Conservation (phyloP, 2,888 invertebrate species). For the Agriopis aurantiaria region DNA sequence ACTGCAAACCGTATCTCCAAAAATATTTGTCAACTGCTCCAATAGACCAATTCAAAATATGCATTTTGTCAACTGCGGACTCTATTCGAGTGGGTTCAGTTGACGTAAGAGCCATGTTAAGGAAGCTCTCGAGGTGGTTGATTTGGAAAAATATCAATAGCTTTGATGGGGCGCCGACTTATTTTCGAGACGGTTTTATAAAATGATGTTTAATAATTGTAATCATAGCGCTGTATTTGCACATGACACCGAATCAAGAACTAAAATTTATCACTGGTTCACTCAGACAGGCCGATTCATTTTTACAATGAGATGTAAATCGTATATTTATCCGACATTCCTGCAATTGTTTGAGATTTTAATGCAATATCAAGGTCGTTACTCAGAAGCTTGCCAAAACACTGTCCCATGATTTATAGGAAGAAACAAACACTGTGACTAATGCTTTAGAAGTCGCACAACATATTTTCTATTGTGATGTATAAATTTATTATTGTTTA, state of each 20-base stretch:
- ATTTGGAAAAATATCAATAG: no score
- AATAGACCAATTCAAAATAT: no score
- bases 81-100: no score
- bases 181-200: no score
- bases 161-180: no score
- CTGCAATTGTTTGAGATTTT: conserved; percentile 62
- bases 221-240: conserved; percentile 5
- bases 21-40: no score
- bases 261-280: not conserved
- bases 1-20: no score
- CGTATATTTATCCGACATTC: conserved; percentile 52
- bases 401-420: conserved; percentile 60
- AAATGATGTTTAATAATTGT: not conserved
- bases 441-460: conserved; percentile 48
- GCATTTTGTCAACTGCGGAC: no score
- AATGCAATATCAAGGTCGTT: conserved; percentile 65
- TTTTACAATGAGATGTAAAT: conserved; percentile 30
- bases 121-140: no score
- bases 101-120: no score
- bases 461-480: conserved; percentile 58
- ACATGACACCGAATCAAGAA: conserved; percentile 13
- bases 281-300: conserved; percentile 24
- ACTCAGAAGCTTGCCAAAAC: conserved; percentile 65
- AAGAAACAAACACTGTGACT: conserved; percentile 40
- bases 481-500: conserved; percentile 48